Percentiles rank a stretch among this genome's conserved stretches.
Evolutionary conservation across 2,113 vertebrate species (phyloP).

Genomic region (Apteryx mantelli): DNA sequence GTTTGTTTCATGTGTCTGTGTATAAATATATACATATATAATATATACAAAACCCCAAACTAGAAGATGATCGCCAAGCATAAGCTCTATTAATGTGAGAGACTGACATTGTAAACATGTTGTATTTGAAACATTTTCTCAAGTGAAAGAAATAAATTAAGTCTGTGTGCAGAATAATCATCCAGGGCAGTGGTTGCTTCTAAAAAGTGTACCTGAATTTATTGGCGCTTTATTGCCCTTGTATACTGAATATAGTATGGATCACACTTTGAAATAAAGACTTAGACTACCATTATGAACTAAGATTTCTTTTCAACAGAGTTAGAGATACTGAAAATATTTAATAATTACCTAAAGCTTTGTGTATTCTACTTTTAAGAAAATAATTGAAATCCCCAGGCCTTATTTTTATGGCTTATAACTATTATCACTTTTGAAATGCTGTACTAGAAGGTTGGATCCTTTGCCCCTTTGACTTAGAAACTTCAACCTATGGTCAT

Average conservation of each 20-base stretch:
- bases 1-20: slow-evolving; percentile 42
- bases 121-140: not conserved
- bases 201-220: not conserved
- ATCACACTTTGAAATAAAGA: not conserved
- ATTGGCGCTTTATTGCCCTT: not conserved
- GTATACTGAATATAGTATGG: not conserved
- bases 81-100: slow-evolving; percentile 31
- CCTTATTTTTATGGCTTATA: not conserved
- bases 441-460: not conserved
- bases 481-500: too few relatives aligned
- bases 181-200: not conserved
- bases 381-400: not conserved
- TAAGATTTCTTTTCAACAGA: not conserved
- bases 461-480: not conserved
- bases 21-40: not conserved
- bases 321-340: not conserved
- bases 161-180: not conserved
- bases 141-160: slow-evolving; percentile 36
- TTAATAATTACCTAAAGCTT: not conserved
- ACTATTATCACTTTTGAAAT: not conserved
- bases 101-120: slow-evolving; percentile 4
- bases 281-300: not conserved
- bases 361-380: not conserved
- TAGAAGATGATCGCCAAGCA: slow-evolving; percentile 19
- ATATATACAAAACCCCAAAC: not conserved